These are phyloP conservation scores for Aproaerema taeniolella DNA, from an alignment of 2,888 invertebrate genomes.

Conservation along the genomic window DNA sequence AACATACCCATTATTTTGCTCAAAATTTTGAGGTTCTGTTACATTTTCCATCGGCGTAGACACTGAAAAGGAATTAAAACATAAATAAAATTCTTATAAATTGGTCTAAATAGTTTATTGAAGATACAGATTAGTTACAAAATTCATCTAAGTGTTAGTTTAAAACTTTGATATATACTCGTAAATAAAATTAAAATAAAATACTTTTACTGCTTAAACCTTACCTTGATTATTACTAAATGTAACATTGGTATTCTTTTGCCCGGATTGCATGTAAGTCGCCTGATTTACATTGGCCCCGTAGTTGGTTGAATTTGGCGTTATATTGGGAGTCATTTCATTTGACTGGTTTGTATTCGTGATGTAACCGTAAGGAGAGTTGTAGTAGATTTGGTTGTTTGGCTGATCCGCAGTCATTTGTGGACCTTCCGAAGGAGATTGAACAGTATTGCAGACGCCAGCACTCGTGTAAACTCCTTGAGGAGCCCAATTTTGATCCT, in stretches of 20 bases:
- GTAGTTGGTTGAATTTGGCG: slow-evolving; percentile 45
- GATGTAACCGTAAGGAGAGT: slow-evolving; percentile 68
- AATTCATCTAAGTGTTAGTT: not conserved
- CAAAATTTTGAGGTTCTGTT: slow-evolving; percentile 32
- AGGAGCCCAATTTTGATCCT: slow-evolving; percentile 42
- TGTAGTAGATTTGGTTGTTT: slow-evolving; percentile 58
- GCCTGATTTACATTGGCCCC: slow-evolving; percentile 54
- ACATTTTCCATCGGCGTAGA: slow-evolving; percentile 49
- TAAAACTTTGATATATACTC: not conserved
- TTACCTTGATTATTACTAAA: slow-evolving; percentile 59
- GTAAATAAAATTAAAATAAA: not conserved
- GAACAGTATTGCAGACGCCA: slow-evolving; percentile 59
- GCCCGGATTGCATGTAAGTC: slow-evolving; percentile 58
- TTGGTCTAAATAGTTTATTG: slow-evolving; percentile 4
- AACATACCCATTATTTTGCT: slow-evolving; percentile 17
- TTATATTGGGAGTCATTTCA: slow-evolving; percentile 33
- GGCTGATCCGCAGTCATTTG: slow-evolving; percentile 25
- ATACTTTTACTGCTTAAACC: slow-evolving; percentile 25
- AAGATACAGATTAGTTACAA: slow-evolving; percentile 4
- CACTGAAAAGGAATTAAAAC: slow-evolving; percentile 53
- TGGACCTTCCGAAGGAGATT: slow-evolving; percentile 60
- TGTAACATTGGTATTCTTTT: slow-evolving; percentile 47
- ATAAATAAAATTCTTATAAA: slow-evolving; percentile 3
- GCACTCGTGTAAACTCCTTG: slow-evolving; percentile 68
- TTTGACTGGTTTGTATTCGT: slow-evolving; percentile 43